A percentile compares a stretch with the other conserved stretches of the same genome.
phyloP scores from a whole-genome alignment of 2,113 vertebrate species.

The Paramormyrops kingsleyae region DNA sequence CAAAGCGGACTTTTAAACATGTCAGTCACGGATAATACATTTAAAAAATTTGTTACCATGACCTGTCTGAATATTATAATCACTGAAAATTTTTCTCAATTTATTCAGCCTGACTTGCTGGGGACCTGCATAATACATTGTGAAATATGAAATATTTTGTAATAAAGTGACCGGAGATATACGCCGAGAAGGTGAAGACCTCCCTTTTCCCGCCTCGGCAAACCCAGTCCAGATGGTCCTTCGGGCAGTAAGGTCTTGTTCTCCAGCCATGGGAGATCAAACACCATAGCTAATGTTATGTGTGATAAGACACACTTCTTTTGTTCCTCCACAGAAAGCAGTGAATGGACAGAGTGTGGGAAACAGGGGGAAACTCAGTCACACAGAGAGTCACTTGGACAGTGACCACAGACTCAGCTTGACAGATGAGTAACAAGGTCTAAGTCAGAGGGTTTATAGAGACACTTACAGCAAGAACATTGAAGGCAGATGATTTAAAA shows the following conservation, averaged over 20 bases:
- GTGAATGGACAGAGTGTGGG: conserved; percentile 23
- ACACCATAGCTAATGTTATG: conserved; percentile 15
- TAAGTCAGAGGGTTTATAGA: background rate
- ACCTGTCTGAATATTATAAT: no score
- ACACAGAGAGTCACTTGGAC: background rate
- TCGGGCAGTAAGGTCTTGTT: conserved; percentile 6
- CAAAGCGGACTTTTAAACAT: no score
- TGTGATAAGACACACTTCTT: conserved; percentile 30
- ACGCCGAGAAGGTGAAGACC: background rate
- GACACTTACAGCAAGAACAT: background rate
- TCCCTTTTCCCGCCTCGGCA: background rate
- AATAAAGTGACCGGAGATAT: background rate
- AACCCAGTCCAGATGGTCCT: background rate
- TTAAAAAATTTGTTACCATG: no score
- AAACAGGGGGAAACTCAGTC: no score
- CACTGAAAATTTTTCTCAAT: no score
- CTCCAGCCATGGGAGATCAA: conserved; percentile 17
- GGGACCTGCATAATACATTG: background rate
- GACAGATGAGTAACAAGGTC: background rate
- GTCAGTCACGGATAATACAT: no score
- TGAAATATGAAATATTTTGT: background rate
- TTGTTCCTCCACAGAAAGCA: conserved; percentile 21
- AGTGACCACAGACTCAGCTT: background rate
- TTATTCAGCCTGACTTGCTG: background rate
- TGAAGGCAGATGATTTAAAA: background rate